Evolutionary conservation across 2,888 invertebrate species (phyloP).

Genomic region (Acrobeloides nanus): DNA sequence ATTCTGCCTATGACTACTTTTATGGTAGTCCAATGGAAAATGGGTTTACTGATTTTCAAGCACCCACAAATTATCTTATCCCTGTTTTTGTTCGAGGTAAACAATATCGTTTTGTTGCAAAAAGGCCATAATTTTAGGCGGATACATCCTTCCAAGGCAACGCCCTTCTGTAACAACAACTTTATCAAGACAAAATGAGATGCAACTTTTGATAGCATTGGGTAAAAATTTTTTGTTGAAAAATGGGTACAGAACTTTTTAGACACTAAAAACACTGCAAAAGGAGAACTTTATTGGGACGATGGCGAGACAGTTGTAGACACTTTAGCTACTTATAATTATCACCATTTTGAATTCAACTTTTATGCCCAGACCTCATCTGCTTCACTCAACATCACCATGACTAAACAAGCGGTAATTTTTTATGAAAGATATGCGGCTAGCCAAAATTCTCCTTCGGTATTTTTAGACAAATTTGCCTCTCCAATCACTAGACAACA

Average conservation of each 20-base stretch:
- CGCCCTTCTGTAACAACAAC: constrained; percentile 38
- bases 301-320: constrained; percentile 40
- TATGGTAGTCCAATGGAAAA: constrained; percentile 16
- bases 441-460: too few relatives aligned
- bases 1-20: constrained; percentile 33
- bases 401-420: not conserved
- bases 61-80: constrained; percentile 30
- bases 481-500: constrained; percentile 26
- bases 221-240: too few relatives aligned
- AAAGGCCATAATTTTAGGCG: constrained; percentile 58
- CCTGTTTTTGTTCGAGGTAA: constrained; percentile 50
- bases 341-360: constrained; percentile 20
- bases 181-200: constrained; percentile 61
- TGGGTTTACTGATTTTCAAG: constrained; percentile 31
- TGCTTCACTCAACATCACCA: constrained; percentile 1
- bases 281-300: constrained; percentile 42
- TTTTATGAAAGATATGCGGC: not conserved
- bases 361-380: not conserved
- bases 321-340: constrained; percentile 9
- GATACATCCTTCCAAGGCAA: constrained; percentile 61
- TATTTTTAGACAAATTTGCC: too few relatives aligned
- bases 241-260: too few relatives aligned
- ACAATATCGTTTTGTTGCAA: too few relatives aligned
- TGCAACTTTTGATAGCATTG: constrained; percentile 65
- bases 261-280: too few relatives aligned